Conservation (phyloP, 2,888 invertebrate species). For the Hyposoter dolosus region DNA sequence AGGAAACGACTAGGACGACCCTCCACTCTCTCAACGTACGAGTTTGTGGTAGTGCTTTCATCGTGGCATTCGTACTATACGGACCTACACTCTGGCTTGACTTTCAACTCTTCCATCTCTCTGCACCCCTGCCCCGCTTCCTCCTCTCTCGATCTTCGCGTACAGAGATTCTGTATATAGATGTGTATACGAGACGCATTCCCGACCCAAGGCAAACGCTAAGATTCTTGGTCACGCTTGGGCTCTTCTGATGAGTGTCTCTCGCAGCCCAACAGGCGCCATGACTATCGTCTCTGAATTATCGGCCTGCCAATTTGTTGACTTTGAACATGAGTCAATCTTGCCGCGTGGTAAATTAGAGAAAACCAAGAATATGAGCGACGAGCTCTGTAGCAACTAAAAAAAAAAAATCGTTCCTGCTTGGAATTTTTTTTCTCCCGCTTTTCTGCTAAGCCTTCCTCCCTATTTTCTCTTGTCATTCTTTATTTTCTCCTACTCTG, state of each 20-base stretch:
- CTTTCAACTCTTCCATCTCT: conserved; percentile 15
- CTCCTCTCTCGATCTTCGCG: background rate
- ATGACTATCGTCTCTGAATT: conserved; percentile 6
- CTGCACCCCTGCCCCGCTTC: background rate
- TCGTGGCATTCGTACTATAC: background rate
- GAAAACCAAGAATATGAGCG: background rate
- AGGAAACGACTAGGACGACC: conserved; percentile 52
- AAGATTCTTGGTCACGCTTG: conserved; percentile 30
- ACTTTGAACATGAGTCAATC: background rate
- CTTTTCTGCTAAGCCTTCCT: background rate
- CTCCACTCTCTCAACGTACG: conserved; percentile 22
- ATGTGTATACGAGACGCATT: conserved; percentile 6
- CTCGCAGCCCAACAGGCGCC: background rate
- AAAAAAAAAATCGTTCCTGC: background rate
- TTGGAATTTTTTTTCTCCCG: background rate
- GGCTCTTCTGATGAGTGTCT: conserved; percentile 4
- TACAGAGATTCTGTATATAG: background rate
- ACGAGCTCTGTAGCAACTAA: background rate
- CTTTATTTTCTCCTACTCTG: background rate
- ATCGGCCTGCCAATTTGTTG: conserved; percentile 4
- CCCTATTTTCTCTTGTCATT: background rate
- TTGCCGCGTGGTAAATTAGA: background rate
- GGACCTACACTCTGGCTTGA: conserved; percentile 39
- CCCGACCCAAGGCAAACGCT: conserved; percentile 10
- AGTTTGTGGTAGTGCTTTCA: conserved; percentile 28